Evolutionary conservation across 2,888 invertebrate genomes (phyloP).

Genomic region (Spisula solida): DNA sequence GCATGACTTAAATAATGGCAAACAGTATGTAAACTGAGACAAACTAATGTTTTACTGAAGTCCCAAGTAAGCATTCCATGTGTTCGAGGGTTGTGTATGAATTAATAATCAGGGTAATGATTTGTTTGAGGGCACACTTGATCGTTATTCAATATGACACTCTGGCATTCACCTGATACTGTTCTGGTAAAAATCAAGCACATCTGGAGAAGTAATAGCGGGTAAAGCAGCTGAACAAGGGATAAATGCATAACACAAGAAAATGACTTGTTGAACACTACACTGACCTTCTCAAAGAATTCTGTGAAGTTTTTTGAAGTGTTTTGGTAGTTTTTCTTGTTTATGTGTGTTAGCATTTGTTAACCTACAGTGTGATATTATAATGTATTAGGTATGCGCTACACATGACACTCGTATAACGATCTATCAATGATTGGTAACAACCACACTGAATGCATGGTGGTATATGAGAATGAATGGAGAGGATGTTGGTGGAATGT

Average conservation of each 20-base stretch:
- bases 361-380: constrained; percentile 34
- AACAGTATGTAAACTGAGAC: constrained; percentile 12
- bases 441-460: neutral
- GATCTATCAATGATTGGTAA: neutral
- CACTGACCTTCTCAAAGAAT: constrained; percentile 34
- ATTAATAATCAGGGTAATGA: constrained; percentile 34
- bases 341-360: constrained; percentile 33
- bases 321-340: neutral
- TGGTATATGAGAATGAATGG: neutral
- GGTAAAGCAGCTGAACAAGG: constrained; percentile 43
- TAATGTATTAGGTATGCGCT: neutral
- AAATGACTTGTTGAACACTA: constrained; percentile 46
- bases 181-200: constrained; percentile 53
- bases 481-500: neutral
- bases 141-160: constrained; percentile 53
- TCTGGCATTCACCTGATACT: constrained; percentile 41
- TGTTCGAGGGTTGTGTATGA: constrained; percentile 37
- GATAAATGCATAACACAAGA: constrained; percentile 42
- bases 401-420: neutral
- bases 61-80: constrained; percentile 21
- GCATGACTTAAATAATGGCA: constrained; percentile 11
- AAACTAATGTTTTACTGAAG: neutral
- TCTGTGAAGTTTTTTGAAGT: constrained; percentile 38
- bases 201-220: constrained; percentile 47
- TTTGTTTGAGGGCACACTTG: constrained; percentile 46